phyloP scores from a whole-genome alignment of 1,140 invertebrate species.

The Zelostemma sp. region DNA sequence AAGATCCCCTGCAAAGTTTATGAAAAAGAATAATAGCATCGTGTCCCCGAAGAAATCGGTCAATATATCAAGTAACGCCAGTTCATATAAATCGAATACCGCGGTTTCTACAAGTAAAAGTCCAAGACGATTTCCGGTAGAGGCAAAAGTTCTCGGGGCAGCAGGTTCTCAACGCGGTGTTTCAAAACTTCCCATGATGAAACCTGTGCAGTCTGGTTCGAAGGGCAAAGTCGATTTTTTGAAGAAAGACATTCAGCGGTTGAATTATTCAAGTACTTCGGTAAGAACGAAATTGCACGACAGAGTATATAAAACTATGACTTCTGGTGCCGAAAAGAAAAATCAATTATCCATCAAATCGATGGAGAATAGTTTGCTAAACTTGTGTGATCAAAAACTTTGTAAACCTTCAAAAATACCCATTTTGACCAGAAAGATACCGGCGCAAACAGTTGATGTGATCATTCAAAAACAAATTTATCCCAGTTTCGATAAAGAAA shows the following conservation, averaged over 20 bases:
- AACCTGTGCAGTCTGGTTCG: constrained; percentile 14
- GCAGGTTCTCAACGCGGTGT: constrained; percentile 3
- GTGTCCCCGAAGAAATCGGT: constrained; percentile 28
- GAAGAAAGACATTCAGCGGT: constrained; percentile 15
- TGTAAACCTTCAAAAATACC: constrained; percentile 58
- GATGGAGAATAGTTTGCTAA: constrained; percentile 1
- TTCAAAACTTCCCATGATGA: constrained; percentile 30
- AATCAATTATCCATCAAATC: not conserved
- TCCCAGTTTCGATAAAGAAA: constrained; percentile 40
- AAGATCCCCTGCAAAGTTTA: constrained; percentile 57
- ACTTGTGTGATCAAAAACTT: constrained; percentile 27
- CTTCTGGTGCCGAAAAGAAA: constrained; percentile 5
- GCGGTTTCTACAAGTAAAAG: constrained; percentile 12
- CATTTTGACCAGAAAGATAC: constrained; percentile 49
- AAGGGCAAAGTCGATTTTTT: constrained; percentile 17
- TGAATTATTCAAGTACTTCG: constrained; percentile 13
- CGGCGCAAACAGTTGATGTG: constrained; percentile 46
- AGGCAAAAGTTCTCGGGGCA: not conserved
- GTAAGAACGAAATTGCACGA: constrained; percentile 18
- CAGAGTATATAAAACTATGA: constrained; percentile 13
- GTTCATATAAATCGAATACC: constrained; percentile 12
- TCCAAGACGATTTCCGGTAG: constrained; percentile 1
- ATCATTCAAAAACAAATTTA: constrained; percentile 50
- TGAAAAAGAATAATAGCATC: constrained; percentile 45
- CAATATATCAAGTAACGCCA: constrained; percentile 7